Evolutionary conservation across 2,113 vertebrate species (phyloP), one percentile per base, ranked within the genome.

Genomic region (Ascaphus truei): DNA sequence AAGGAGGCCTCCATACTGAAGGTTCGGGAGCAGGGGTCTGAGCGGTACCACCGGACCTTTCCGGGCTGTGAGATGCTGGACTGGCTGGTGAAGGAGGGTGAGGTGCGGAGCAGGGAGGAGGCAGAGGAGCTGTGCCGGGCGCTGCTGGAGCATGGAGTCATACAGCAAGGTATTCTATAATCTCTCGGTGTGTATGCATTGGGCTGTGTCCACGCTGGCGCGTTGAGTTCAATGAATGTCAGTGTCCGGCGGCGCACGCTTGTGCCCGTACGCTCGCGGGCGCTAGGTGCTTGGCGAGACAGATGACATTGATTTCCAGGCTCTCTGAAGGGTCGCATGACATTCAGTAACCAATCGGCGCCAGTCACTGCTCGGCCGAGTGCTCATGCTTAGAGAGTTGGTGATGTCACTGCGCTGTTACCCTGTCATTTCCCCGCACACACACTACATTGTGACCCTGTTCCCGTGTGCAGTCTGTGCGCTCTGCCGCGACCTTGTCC

Each of bases 21-120:
- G 78, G 76, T 84, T 9, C 82, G 87, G 68, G 89, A 93, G 78
- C 89, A 94, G 77, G 91, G 89, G 10, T 81, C 86, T 0, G 75
- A 92, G 75, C 79, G 84, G 23, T 93, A 93, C 73, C 86, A 89
- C 75, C 86, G 89, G 60, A 83, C 88, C 12, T 92, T 94, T 62
- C 83, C 88, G 31, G 92, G 91, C 64, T 92, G 82, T 2, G 86
- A 92, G 74, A 73, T 94, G 65, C 80, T 94, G 0, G 91, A 94
- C 80, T 94, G 92, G 92, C 84, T 96, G 1, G 31, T 94, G 11
- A 86, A 91, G 73, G 91, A 92, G 7, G 86, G 89, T 57, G 90
- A 95, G 68, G 84, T 72, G 0, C 84, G 86, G 26, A 90, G 79
- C 79, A 77, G 92, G 22, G 72, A 86, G 39, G 88, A 82, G 5